Conservation (phyloP, 2,888 invertebrate genomes). For the Macaria notata region DNA sequence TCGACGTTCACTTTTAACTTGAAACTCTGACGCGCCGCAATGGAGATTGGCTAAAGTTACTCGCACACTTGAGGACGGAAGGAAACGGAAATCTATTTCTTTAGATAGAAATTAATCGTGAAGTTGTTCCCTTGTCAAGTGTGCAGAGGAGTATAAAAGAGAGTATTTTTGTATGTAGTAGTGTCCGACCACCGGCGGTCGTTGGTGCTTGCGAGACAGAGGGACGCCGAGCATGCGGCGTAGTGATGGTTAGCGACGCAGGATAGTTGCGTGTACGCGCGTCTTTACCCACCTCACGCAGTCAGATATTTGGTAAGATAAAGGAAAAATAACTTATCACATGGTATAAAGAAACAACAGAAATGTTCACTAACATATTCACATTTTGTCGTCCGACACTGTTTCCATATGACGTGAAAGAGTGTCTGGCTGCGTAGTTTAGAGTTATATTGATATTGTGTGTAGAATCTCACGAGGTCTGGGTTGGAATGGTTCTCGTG, state of each 20-base stretch:
- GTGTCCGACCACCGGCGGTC: constrained; percentile 68
- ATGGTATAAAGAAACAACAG: neutral
- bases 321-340: too few relatives aligned
- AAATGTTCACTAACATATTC: neutral
- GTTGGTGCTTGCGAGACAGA: constrained; percentile 71
- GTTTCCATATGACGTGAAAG: too few relatives aligned
- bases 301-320: constrained; percentile 4
- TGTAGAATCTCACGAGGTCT: constrained; percentile 19
- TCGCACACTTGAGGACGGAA: neutral
- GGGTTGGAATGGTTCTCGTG: constrained; percentile 9
- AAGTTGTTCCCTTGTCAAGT: too few relatives aligned
- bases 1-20: constrained; percentile 9
- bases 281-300: constrained; percentile 14
- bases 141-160: neutral
- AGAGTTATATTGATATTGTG: constrained; percentile 16
- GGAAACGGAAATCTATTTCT: too few relatives aligned
- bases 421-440: constrained; percentile 19
- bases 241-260: constrained; percentile 46
- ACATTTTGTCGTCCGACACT: neutral
- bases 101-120: too few relatives aligned
- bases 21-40: constrained; percentile 9
- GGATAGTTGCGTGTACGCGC: constrained; percentile 1
- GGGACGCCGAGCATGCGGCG: constrained; percentile 50
- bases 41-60: constrained; percentile 14
- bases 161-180: constrained; percentile 47